Base-by-base conservation (phyloP, 2,797 vertebrate genomes). In the Ctenopoma kingsleyae region DNA sequence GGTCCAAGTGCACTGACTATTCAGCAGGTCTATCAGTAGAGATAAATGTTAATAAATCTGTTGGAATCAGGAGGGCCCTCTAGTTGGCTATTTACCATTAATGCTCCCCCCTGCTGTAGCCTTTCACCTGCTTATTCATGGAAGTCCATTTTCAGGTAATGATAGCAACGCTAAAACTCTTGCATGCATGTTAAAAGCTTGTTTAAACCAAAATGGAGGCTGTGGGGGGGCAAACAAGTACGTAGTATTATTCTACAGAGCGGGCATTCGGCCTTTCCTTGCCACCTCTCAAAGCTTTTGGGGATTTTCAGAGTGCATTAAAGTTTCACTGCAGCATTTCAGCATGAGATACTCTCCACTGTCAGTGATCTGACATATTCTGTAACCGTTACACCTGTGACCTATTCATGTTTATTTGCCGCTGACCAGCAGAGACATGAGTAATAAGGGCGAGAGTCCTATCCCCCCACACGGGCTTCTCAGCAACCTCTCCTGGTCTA, bases 171-270 rank as follows among this genome's bases (percentile, higher is more conserved):
- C 65, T 73, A 79, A 71, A 71, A 78, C 74, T 50, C 62, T 77
- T 49, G 60, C 61, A 71, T 76, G 75, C 76, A 89, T 83, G 78
- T 83, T 88, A 88, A 86, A 87, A 83, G 82, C 83, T 81, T 63
- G 68, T 87, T 89, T 86, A 85, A 88, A 87, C 68, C 23, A n/a
- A 66, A 76, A 76, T 59, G 66, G 69, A 74, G 73, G 74, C 58
- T 76, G 62, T 4, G 25, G 74, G 68, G 25, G 35, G 74, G 67
- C 25, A 49, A 46, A 55, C 16, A 35, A 80, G 66, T 51, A 67
- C 61, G 57, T 44, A 57, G 63, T 54, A 63, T 71, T 60, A 73
- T 25, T 74, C 41, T 57, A 56, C 59, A 71, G 67, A 76, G 25
- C 52, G 2, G 5, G 75, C 52, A 35, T 67, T 63, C 73, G 70